Evolutionary conservation across 2,113 vertebrate genomes (phyloP).

Genomic region (Zingel zingel): DNA sequence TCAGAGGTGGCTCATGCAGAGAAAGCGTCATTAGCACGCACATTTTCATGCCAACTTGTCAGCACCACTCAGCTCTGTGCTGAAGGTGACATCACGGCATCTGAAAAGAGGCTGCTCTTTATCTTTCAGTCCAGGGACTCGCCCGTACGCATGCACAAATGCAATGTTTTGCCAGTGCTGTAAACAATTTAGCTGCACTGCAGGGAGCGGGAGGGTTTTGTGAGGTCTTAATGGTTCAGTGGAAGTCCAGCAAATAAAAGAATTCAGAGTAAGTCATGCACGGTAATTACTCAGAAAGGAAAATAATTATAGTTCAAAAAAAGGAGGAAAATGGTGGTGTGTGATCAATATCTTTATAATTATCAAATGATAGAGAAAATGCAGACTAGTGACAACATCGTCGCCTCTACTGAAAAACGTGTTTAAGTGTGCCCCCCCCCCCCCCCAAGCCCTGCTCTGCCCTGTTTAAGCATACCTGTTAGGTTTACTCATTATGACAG

Average conservation of each 20-base stretch:
- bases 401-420: no score
- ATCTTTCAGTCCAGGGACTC: not conserved
- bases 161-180: not conserved
- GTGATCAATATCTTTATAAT: no score
- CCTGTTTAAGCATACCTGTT: no score
- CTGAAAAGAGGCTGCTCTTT: conserved; percentile 6
- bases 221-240: conserved; percentile 8
- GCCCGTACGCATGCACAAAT: not conserved
- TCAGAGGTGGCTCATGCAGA: conserved; percentile 21
- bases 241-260: not conserved
- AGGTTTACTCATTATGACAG: no score
- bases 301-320: no score
- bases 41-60: conserved; percentile 47
- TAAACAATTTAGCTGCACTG: conserved; percentile 38
- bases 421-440: no score
- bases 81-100: conserved; percentile 29
- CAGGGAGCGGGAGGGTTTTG: not conserved
- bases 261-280: not conserved
- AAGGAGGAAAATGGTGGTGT: no score
- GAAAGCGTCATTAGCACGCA: conserved; percentile 13
- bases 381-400: no score
- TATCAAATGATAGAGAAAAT: no score
- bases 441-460: no score
- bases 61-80: conserved; percentile 10
- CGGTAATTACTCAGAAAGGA: not conserved